Percentiles rank a stretch among this genome's conserved stretches.
Evolutionary conservation across 2,113 vertebrate species (phyloP).

Genomic region (Grus americana): DNA sequence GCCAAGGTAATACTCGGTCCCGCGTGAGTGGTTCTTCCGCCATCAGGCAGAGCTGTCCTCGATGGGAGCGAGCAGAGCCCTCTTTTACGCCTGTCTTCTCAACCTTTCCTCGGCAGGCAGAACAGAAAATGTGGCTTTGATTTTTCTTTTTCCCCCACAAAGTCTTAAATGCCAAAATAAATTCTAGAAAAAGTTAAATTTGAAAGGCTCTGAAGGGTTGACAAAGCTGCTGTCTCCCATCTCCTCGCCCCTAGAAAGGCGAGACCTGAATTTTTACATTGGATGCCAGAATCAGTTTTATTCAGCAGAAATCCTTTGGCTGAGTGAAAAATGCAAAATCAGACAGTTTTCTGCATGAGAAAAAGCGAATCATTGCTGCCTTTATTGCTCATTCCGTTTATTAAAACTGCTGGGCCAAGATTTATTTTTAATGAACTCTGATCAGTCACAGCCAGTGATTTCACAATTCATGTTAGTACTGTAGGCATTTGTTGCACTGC

Average conservation of each 20-base stretch:
- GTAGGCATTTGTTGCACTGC: conserved; percentile 25
- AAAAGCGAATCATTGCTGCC: conserved; percentile 9
- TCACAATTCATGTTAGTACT: conserved; percentile 35
- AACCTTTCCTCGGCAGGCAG: not conserved
- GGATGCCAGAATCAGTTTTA: not conserved
- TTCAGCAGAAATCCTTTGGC: conserved; percentile 30
- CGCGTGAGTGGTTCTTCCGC: not conserved
- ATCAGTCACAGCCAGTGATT: conserved; percentile 53
- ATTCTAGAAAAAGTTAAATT: not conserved
- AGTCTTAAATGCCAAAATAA: not conserved
- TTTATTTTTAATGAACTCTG: conserved; percentile 66
- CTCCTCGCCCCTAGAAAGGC: not conserved
- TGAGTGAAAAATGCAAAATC: conserved; percentile 26
- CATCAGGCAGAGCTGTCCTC: not conserved
- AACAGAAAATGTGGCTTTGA: not conserved
- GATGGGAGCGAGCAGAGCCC: accelerated
- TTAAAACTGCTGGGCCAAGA: conserved; percentile 44
- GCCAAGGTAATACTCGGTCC: not conserved
- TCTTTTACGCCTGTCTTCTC: not conserved
- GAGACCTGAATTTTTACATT: not conserved
- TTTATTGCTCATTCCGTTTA: conserved; percentile 40
- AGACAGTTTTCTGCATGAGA: conserved; percentile 3
- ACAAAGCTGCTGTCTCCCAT: not conserved
- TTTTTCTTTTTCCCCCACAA: not conserved
- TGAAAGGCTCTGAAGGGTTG: not conserved